phyloP scores from a whole-genome alignment of 2,797 vertebrate species.

The Manis crassicaudata region DNA sequence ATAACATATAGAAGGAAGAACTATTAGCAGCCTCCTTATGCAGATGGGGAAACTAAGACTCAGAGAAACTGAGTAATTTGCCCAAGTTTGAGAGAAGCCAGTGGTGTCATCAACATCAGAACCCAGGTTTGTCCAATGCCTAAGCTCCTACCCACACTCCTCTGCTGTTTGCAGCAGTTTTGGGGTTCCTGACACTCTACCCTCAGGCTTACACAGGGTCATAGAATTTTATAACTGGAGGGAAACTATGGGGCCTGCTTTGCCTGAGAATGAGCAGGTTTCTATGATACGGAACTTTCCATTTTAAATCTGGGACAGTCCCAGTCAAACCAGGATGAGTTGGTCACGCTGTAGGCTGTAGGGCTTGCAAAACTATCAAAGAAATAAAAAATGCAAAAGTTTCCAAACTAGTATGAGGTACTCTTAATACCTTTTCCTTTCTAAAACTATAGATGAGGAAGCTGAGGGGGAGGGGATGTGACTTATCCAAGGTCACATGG shows the following conservation, averaged over 20 bases:
- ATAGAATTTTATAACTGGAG: background rate
- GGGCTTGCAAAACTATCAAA: background rate
- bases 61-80: conserved; percentile 59
- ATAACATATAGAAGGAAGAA: conserved; percentile 1
- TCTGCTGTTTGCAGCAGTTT: background rate
- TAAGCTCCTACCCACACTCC: background rate
- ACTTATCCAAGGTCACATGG: background rate
- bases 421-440: background rate
- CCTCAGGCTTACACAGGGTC: background rate
- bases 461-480: background rate
- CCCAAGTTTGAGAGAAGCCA: background rate
- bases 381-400: background rate
- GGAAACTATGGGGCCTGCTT: background rate
- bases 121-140: background rate
- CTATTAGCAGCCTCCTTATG: background rate
- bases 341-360: background rate
- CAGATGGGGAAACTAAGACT: conserved; percentile 53
- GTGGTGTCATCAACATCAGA: background rate
- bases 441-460: background rate
- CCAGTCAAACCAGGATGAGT: background rate
- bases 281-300: background rate
- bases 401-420: background rate
- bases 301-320: background rate
- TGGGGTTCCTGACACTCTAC: background rate
- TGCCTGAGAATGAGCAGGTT: background rate